phyloP scores from a whole-genome alignment of 2,797 vertebrate genomes.

The Coluber constrictor region DNA sequence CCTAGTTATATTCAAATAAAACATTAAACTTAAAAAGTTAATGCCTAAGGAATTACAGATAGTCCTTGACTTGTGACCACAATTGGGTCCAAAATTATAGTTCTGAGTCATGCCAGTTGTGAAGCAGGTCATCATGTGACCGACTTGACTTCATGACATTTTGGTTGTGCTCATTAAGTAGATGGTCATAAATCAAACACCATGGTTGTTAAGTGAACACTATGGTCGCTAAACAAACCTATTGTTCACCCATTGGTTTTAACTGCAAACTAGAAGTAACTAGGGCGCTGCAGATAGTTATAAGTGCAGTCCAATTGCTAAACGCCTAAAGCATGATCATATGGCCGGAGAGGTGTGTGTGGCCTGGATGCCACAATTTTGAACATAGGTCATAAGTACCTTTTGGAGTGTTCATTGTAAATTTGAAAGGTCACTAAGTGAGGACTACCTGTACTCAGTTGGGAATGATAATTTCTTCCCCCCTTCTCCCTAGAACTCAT shows the following conservation, averaged over 20 bases:
- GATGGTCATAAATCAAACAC: background rate
- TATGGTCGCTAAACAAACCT: background rate
- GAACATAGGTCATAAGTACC: background rate
- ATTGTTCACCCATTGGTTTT: background rate
- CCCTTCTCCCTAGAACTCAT: background rate
- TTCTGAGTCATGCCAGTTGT: background rate
- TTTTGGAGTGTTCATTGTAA: background rate
- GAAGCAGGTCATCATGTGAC: background rate
- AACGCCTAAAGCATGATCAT: background rate
- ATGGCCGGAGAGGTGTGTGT: background rate
- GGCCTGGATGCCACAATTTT: background rate
- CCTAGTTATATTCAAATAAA: background rate
- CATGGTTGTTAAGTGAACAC: background rate
- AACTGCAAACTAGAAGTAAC: background rate
- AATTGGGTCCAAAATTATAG: background rate
- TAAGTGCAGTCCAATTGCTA: background rate
- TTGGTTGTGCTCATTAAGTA: background rate
- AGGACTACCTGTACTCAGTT: background rate
- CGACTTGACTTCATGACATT: background rate
- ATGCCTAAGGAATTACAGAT: background rate
- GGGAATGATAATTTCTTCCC: background rate
- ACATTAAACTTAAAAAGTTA: background rate
- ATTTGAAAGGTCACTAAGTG: background rate
- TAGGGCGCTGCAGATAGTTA: background rate
- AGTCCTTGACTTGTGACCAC: background rate